Evolutionary conservation across 1,140 invertebrate species (phyloP).

Genomic region (Eriocheir sinensis): DNA sequence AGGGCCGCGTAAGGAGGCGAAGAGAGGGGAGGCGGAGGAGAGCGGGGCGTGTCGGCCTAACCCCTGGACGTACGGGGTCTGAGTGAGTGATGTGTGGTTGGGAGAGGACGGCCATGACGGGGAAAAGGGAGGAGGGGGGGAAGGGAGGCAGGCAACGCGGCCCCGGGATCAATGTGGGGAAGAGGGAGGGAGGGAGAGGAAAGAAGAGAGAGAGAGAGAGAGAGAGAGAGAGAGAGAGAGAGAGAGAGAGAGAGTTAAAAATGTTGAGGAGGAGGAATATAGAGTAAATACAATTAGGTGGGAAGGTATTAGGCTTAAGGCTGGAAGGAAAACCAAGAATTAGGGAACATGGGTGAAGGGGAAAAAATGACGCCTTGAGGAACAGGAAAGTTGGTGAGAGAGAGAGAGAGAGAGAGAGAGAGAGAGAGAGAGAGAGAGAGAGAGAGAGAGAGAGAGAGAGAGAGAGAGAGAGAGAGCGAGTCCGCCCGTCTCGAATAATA

Average conservation of each 20-base stretch:
- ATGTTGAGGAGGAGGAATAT: neutral
- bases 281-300: neutral
- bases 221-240: slow-evolving; percentile 7
- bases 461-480: neutral
- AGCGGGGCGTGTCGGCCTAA: slow-evolving; percentile 51
- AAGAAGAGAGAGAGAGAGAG: neutral
- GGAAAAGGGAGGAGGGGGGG: slow-evolving; percentile 44
- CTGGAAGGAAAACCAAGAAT: neutral
- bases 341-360: neutral
- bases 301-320: neutral
- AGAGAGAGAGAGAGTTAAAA: neutral
- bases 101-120: slow-evolving; percentile 73
- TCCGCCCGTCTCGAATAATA: neutral
- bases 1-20: neutral
- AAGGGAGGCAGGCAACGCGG: neutral
- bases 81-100: slow-evolving; percentile 77
- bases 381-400: neutral
- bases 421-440: slow-evolving; percentile 56
- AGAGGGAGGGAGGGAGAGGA: slow-evolving; percentile 55
- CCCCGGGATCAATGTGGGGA: slow-evolving; percentile 28
- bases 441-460: slow-evolving; percentile 54
- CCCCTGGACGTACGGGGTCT: slow-evolving; percentile 64
- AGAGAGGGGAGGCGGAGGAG: neutral
- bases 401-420: slow-evolving; percentile 8
- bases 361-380: neutral